These are phyloP conservation scores for Hystrix brachyura DNA, from an alignment of 2,113 vertebrate species.

Conservation along the genomic window DNA sequence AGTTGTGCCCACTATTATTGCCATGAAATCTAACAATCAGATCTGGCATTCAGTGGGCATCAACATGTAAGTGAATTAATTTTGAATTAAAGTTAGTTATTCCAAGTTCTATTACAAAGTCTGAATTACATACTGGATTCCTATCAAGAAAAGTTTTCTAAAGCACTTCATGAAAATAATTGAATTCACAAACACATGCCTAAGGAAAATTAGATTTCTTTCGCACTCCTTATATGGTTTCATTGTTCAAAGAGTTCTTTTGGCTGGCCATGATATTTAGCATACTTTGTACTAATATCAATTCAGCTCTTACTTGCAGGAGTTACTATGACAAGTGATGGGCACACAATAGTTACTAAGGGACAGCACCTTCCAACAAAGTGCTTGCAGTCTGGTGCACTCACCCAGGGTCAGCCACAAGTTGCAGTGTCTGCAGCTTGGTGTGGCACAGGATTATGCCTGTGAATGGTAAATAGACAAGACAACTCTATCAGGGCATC, in stretches of 20 bases:
- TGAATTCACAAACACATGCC: not conserved
- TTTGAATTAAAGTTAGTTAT: not conserved
- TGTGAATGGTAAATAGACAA: not conserved
- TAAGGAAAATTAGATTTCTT: not conserved
- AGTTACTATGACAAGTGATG: not conserved
- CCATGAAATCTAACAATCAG: not conserved
- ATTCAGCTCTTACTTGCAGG: not conserved
- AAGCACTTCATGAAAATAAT: not conserved
- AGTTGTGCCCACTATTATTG: not conserved
- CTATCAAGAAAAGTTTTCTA: not conserved
- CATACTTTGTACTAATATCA: not conserved
- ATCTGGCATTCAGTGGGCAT: not conserved
- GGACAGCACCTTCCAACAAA: not conserved
- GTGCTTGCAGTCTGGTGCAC: not conserved
- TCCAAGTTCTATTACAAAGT: not conserved
- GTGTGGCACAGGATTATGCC: no score
- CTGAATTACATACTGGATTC: not conserved
- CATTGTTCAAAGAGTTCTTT: not conserved
- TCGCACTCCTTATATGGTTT: not conserved
- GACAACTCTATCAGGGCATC: not conserved
- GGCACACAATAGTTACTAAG: not conserved
- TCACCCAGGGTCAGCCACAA: not conserved
- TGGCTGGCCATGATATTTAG: not conserved
- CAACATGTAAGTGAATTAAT: not conserved
- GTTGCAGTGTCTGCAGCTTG: not conserved